phyloP scores from a whole-genome alignment of 2,888 invertebrate genomes.

The Theodoxus fluviatilis region DNA sequence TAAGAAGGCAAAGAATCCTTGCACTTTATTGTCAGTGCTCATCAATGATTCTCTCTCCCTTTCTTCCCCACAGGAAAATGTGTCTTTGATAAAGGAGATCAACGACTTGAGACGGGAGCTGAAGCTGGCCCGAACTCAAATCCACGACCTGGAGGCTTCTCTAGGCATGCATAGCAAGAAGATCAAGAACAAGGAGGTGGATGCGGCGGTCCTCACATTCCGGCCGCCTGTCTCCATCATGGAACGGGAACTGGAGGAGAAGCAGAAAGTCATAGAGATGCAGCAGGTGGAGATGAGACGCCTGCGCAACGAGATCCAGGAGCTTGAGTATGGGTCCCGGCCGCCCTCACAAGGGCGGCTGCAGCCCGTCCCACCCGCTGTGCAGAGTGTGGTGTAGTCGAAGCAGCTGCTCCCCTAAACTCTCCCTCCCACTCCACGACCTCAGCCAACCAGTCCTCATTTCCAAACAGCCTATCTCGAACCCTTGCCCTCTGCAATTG shows the following conservation, averaged over 20 bases:
- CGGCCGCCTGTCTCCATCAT: conserved; percentile 68
- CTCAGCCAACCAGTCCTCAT: too few species aligned
- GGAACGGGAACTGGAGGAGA: conserved; percentile 72
- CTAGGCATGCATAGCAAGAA: conserved; percentile 62
- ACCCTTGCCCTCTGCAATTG: too few species aligned
- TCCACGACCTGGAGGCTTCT: conserved; percentile 76
- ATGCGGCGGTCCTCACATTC: conserved; percentile 45
- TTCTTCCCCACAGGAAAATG: conserved; percentile 76
- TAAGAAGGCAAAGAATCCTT: not conserved
- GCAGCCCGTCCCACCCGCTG: too few species aligned
- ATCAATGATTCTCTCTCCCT: not conserved
- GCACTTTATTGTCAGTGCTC: not conserved
- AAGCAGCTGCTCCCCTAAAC: not conserved
- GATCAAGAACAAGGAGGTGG: conserved; percentile 43
- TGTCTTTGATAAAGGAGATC: conserved; percentile 78
- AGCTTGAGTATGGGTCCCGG: conserved; percentile 47
- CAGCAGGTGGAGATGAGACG: conserved; percentile 68
- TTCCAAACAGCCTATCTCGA: too few species aligned
- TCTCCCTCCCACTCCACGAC: too few species aligned
- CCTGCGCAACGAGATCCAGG: conserved; percentile 54
- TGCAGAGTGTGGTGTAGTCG: conserved; percentile 28
- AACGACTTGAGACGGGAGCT: conserved; percentile 78
- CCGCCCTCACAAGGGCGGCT: conserved; percentile 46
- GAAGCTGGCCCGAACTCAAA: conserved; percentile 73
- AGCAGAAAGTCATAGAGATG: conserved; percentile 66